Percentiles rank a stretch among this genome's conserved stretches.
phyloP scores from a whole-genome alignment of 1,140 invertebrate genomes.

The Aradophagus sp. region DNA sequence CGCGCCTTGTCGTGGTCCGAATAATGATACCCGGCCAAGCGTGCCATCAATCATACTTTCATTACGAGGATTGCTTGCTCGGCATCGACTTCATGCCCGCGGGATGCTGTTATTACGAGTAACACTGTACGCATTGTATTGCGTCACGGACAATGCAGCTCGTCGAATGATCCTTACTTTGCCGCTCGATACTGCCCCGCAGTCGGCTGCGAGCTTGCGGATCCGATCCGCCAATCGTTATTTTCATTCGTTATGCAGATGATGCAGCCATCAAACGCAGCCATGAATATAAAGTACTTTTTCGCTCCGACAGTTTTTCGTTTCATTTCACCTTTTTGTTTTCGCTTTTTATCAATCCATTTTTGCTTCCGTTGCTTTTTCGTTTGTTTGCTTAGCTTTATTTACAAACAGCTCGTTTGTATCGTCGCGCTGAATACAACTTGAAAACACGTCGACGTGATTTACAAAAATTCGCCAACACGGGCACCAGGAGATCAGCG shows the following conservation, averaged over 20 bases:
- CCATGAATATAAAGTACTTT: conserved; percentile 24
- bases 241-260: conserved; percentile 53
- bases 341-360: too few species aligned
- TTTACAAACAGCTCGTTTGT: neutral
- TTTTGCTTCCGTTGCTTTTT: too few species aligned
- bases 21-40: conserved; percentile 68
- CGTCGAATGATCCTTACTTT: conserved; percentile 50
- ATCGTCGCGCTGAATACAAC: conserved; percentile 19
- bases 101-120: conserved; percentile 68
- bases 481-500: neutral
- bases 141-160: conserved; percentile 54
- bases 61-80: conserved; percentile 71
- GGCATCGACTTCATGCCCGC: conserved; percentile 66
- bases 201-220: conserved; percentile 40
- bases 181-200: conserved; percentile 48
- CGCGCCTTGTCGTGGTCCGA: conserved; percentile 55
- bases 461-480: conserved; percentile 5
- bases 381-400: too few species aligned
- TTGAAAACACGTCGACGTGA: conserved; percentile 2
- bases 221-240: conserved; percentile 50
- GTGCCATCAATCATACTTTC: conserved; percentile 75
- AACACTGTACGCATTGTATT: conserved; percentile 54
- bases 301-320: conserved; percentile 8
- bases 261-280: conserved; percentile 22
- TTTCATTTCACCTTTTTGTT: conserved; percentile 4